phyloP scores from a whole-genome alignment of 2,888 invertebrate genomes.

The Amorpha juglandis region DNA sequence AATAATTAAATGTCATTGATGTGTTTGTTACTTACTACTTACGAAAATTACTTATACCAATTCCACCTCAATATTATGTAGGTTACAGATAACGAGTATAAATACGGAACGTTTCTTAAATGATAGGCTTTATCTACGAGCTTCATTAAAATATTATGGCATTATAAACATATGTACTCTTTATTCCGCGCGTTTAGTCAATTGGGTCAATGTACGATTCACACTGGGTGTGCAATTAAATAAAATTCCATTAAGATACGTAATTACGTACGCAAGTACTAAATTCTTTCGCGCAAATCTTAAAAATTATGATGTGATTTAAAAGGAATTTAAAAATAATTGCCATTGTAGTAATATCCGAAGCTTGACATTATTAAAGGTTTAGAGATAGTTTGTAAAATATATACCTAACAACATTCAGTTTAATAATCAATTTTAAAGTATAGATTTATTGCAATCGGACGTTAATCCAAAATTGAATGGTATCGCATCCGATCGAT shows the following conservation, averaged over 20 bases:
- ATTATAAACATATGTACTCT: neutral
- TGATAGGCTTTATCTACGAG: constrained; percentile 1
- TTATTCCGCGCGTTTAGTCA: neutral
- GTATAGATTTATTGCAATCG: constrained; percentile 30
- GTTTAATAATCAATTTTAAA: neutral
- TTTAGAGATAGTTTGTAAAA: no score
- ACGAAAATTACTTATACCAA: neutral
- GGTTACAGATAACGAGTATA: constrained; percentile 11
- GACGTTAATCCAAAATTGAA: constrained; percentile 35
- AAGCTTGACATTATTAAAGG: no score
- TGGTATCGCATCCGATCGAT: constrained; percentile 57
- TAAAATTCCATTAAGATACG: constrained; percentile 2
- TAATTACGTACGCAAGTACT: neutral
- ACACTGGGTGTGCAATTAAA: neutral
- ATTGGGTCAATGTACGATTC: neutral
- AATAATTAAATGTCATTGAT: no score
- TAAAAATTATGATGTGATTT: neutral
- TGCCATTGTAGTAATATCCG: neutral
- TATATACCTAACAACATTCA: no score
- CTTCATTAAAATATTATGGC: constrained; percentile 6
- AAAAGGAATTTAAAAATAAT: neutral
- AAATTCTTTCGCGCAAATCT: neutral
- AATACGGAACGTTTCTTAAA: constrained; percentile 12
- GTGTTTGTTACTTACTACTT: no score
- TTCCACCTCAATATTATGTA: constrained; percentile 8